Conservation (phyloP, 2,888 invertebrate species). For the Latheticus oryzae region DNA sequence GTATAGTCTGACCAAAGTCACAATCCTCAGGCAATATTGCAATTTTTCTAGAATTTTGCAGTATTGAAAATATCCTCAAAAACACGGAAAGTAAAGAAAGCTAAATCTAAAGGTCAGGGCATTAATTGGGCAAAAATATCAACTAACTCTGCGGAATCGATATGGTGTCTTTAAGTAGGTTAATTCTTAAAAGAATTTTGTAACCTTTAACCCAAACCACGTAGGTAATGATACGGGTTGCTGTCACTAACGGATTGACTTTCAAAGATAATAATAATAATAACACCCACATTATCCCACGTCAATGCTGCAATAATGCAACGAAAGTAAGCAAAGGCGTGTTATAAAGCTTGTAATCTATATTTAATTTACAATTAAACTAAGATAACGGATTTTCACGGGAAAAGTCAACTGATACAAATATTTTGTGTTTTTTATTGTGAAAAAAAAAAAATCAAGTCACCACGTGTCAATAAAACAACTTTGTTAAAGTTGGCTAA, state of each 20-base stretch:
- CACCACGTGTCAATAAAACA: too few relatives aligned
- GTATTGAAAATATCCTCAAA: too few relatives aligned
- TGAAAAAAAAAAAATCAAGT: too few relatives aligned
- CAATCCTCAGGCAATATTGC: conserved; percentile 8
- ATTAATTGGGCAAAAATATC: conserved; percentile 29
- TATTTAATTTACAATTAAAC: neutral
- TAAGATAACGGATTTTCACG: conserved; percentile 1
- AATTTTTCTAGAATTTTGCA: conserved; percentile 5
- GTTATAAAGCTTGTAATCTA: conserved; percentile 12
- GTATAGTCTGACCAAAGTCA: conserved; percentile 4
- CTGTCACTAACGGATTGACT: conserved; percentile 13
- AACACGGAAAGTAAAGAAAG: too few relatives aligned
- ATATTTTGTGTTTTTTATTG: too few relatives aligned
- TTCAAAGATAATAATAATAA: conserved; percentile 15
- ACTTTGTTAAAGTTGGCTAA: conserved; percentile 26
- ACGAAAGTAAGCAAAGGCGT: conserved; percentile 22
- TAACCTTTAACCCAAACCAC: conserved; percentile 34
- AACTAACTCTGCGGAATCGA: conserved; percentile 29
- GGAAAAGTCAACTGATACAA: conserved; percentile 3
- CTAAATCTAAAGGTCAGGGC: conserved; percentile 29
- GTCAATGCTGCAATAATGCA: conserved; percentile 14
- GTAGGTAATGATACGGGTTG: conserved; percentile 16
- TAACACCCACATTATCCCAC: conserved; percentile 21
- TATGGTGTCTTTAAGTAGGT: conserved; percentile 27
- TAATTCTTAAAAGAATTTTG: conserved; percentile 30